Conservation (phyloP, 1,140 invertebrate species). For the Geopemphigus sp. region DNA sequence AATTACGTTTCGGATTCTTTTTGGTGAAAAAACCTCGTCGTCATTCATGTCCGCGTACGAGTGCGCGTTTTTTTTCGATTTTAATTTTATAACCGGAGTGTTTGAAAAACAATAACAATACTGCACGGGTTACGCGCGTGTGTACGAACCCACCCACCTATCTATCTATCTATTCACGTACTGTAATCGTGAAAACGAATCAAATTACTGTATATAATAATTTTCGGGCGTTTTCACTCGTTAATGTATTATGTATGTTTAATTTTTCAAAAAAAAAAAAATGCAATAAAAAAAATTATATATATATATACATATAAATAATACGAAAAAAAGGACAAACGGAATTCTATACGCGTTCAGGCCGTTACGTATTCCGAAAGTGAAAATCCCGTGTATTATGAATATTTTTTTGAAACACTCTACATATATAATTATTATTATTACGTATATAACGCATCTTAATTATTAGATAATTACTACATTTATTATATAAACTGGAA, state of each 20-base stretch:
- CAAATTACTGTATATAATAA: too few species aligned
- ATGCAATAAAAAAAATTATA: not conserved
- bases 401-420: slow-evolving; percentile 23
- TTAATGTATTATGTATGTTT: too few species aligned
- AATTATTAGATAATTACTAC: slow-evolving; percentile 22
- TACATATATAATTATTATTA: not conserved
- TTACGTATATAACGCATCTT: not conserved
- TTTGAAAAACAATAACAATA: slow-evolving; percentile 34
- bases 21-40: slow-evolving; percentile 19
- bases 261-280: too few species aligned
- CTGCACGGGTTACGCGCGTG: too few species aligned
- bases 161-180: too few species aligned
- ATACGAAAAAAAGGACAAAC: not conserved
- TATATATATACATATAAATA: too few species aligned
- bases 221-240: too few species aligned
- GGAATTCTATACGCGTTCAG: not conserved
- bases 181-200: too few species aligned
- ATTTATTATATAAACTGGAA: slow-evolving; percentile 25
- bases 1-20: slow-evolving; percentile 28
- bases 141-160: too few species aligned
- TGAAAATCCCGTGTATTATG: not conserved
- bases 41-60: slow-evolving; percentile 24
- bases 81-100: slow-evolving; percentile 13
- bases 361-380: not conserved
- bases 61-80: slow-evolving; percentile 43